Evolutionary conservation across 64 coral and sea anemone species (phyloP).

Genomic region (Orbicella faveolata): DNA sequence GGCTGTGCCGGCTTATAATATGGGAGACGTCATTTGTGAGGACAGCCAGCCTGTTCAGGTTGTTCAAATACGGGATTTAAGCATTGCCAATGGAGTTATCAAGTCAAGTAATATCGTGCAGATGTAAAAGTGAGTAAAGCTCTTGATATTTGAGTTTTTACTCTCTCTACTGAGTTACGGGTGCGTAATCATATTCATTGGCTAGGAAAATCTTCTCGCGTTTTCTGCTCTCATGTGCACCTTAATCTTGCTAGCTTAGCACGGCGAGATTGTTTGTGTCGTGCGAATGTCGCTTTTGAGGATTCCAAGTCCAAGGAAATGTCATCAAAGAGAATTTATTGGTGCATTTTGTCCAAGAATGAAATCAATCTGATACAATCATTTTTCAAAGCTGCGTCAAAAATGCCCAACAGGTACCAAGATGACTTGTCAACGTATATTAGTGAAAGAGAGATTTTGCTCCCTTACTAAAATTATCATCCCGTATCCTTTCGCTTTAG

Average conservation of each 20-base stretch:
- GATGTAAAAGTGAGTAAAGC: neutral
- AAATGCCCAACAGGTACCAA: neutral
- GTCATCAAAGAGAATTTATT: neutral
- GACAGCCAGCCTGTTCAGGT: conserved; percentile 20
- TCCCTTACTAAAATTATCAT: too few relatives aligned
- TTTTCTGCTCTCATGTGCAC: neutral
- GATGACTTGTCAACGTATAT: neutral
- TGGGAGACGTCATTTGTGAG: conserved; percentile 21
- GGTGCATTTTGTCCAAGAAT: neutral
- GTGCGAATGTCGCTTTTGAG: neutral
- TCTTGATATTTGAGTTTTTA: neutral
- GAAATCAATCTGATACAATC: neutral
- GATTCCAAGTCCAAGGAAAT: neutral
- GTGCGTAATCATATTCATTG: neutral
- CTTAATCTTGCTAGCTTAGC: neutral
- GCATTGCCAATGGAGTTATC: conserved; percentile 29
- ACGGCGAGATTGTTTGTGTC: neutral
- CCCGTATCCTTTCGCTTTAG: too few relatives aligned
- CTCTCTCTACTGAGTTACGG: neutral
- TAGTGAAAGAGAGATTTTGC: too few relatives aligned
- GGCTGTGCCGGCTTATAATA: neutral
- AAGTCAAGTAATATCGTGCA: conserved; percentile 28
- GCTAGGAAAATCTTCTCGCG: neutral
- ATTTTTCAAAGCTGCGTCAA: neutral
- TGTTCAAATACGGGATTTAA: conserved; percentile 46